A percentile compares a stretch with the other conserved stretches of the same genome.
These are phyloP conservation scores for Brienomyrus brachyistius DNA, from an alignment of 2,113 vertebrate species.

Conservation along the genomic window DNA sequence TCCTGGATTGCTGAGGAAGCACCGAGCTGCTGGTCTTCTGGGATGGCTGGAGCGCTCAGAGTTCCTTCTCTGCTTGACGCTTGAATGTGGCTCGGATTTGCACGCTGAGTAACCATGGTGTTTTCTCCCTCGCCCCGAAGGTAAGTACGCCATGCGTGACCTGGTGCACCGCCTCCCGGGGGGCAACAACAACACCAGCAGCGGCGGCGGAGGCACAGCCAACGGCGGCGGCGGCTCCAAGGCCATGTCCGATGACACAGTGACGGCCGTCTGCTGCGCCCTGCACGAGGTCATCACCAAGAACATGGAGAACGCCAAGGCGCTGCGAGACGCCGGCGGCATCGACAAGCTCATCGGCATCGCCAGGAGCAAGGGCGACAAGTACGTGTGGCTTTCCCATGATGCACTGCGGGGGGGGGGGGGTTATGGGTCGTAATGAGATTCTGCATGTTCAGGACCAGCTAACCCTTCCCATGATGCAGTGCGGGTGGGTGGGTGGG, in stretches of 20 bases:
- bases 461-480: neutral
- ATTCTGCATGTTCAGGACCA: neutral
- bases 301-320: slow-evolving; percentile 98
- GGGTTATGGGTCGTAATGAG: neutral
- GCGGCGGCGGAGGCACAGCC: slow-evolving; percentile 48
- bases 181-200: slow-evolving; percentile 74
- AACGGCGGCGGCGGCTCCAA: slow-evolving; percentile 79
- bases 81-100: neutral
- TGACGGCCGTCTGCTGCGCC: slow-evolving; percentile 91
- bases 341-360: slow-evolving; percentile 92
- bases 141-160: slow-evolving; percentile 96
- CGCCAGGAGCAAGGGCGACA: slow-evolving; percentile 95
- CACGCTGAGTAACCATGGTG: neutral
- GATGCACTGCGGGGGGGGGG: neutral
- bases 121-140: slow-evolving; percentile 34
- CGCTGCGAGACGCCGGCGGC: slow-evolving; percentile 90
- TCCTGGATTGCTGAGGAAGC: neutral
- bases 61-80: neutral
- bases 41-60: neutral
- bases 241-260: slow-evolving; percentile 92
- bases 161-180: slow-evolving; percentile 88
- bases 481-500: neutral
- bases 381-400: slow-evolving; percentile 64
- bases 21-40: neutral
- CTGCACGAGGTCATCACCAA: slow-evolving; percentile 95